A percentile compares a stretch with the other conserved stretches of the same genome.
These are phyloP conservation scores for Bombus terrestris DNA, from an alignment of 1,140 invertebrate genomes.

Conservation along the genomic window DNA sequence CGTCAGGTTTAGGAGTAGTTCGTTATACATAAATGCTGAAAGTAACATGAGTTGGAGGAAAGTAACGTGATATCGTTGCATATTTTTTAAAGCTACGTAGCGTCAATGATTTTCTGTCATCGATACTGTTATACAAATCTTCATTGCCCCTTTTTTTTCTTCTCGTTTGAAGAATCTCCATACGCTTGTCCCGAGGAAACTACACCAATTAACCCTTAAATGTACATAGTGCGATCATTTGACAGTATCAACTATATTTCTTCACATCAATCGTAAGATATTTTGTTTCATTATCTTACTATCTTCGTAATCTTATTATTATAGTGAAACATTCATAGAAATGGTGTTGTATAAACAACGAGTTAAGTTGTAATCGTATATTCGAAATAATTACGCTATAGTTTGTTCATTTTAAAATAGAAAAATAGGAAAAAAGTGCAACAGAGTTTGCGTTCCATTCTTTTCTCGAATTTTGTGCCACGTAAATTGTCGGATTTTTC, in stretches of 20 bases:
- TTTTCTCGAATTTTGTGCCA: background rate
- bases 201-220: background rate
- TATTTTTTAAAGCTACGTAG: slow-evolving; percentile 11
- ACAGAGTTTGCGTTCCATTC: background rate
- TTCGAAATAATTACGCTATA: too few relatives aligned
- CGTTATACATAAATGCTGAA: slow-evolving; percentile 47
- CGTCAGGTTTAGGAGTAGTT: slow-evolving; percentile 41
- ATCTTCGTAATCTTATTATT: background rate
- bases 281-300: background rate
- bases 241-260: too few relatives aligned
- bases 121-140: background rate
- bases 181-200: background rate
- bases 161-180: background rate
- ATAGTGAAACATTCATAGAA: rapidly evolving
- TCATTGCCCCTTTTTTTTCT: too few relatives aligned
- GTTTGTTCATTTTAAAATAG: background rate
- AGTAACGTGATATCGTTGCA: slow-evolving; percentile 36
- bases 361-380: background rate
- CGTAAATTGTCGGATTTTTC: background rate
- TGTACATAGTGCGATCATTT: background rate
- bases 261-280: too few relatives aligned
- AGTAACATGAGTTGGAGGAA: slow-evolving; percentile 48
- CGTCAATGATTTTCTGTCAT: slow-evolving; percentile 13
- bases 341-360: background rate
- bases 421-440: background rate